Base-by-base conservation (phyloP, 1,140 invertebrate genomes). In the Drosophila biarmipes region DNA sequence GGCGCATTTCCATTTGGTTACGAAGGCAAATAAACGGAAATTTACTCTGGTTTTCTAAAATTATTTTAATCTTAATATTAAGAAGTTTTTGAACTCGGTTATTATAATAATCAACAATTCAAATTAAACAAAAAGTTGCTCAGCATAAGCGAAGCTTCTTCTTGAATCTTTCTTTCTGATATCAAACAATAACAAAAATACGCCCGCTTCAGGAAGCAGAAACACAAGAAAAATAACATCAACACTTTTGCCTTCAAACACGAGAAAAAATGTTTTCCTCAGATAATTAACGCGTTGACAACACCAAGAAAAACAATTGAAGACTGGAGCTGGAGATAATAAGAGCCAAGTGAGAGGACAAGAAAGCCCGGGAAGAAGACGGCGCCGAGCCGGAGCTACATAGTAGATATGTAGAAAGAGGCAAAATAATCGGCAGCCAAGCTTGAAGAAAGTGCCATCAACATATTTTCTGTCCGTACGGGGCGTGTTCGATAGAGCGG, bases 381-480 rank as follows among this genome's bases (percentile, higher is more conserved):
- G 24, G 42, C 40, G 59, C 51, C 48, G 17, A 62, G 21, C 37
- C 68, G 68, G 68, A 73, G 56, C 46, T 62, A 31, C 29, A 31
- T 31, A 58, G 46, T 31, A 58, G 46, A 49, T 43, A 21, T 11
- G n/a, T 24, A 35, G 31, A 66, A 24, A 66, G 59, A 66, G 37
- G 43, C n/a, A 55, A n/a, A 52, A 34, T 21, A 52, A 34, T 52
- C 31, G 11, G 12, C 17, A 52, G 31, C 31, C 21, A 52, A 35
- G 49, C 27, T 42, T 58, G 37, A 62, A 77, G 73, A 78, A 78
- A 77, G 73, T 77, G 57, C 53, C 71, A 64, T 77, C 73, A 71
- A 63, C 64, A 77, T 57, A 71, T 56, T 42, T 68, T 53, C 61
- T 19, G 31, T 27, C 37, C 31, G 35, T 61, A 45, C 56, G 19